Percentiles rank a stretch among this genome's conserved stretches.
These are phyloP conservation scores for Elgonia sp. DNA, from an alignment of 2,888 invertebrate genomes.

Conservation along the genomic window DNA sequence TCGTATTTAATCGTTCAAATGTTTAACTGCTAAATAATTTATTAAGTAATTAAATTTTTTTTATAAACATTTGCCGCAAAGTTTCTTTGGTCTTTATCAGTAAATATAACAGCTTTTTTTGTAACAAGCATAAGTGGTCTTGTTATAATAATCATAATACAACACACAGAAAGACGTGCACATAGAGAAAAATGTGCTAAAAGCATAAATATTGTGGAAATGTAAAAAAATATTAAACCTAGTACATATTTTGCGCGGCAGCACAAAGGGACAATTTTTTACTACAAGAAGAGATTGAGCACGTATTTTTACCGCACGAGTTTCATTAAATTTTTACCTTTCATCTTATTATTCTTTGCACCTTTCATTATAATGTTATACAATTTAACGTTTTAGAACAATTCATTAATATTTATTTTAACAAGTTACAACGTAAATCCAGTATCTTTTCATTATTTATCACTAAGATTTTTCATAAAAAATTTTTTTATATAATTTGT, in stretches of 20 bases:
- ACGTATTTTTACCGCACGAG: background rate
- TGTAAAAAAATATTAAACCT: background rate
- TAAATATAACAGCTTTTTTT: too few relatives aligned
- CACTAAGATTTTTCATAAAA: too few relatives aligned
- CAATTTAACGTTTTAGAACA: background rate
- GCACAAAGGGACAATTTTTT: background rate
- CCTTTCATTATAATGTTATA: background rate
- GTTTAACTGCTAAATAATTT: too few relatives aligned
- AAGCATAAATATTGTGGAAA: background rate
- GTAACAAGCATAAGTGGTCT: background rate
- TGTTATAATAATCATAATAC: background rate
- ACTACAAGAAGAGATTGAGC: background rate
- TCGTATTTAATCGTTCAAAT: too few relatives aligned
- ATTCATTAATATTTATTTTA: too few relatives aligned
- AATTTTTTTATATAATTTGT: too few relatives aligned
- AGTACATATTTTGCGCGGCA: background rate
- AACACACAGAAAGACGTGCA: background rate
- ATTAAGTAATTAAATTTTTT: too few relatives aligned
- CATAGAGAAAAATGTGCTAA: background rate
- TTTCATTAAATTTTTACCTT: slow-evolving; percentile 15
- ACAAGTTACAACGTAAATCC: too few relatives aligned
- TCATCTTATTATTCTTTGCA: background rate
- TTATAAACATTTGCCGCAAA: too few relatives aligned
- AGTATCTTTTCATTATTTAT: too few relatives aligned
- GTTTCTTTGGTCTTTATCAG: too few relatives aligned